phyloP scores from a whole-genome alignment of 1,140 invertebrate genomes.

The Subanguina moxae region DNA sequence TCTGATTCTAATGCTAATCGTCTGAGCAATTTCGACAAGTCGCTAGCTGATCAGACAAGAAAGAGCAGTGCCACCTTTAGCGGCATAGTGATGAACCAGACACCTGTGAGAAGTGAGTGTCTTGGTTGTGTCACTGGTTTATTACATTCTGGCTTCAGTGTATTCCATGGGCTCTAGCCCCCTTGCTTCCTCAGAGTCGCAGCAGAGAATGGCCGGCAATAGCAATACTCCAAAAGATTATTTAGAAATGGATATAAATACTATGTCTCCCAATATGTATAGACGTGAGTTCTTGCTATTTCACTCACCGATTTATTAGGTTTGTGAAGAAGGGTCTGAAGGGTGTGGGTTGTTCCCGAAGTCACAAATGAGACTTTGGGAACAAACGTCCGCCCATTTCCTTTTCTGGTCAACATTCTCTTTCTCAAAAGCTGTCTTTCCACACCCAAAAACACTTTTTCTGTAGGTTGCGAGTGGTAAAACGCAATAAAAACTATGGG shows the following conservation, averaged over 20 bases:
- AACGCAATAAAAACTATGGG: no score
- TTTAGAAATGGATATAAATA: constrained; percentile 28
- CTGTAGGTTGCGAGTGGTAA: no score
- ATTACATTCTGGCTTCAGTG: background rate
- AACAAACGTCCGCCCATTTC: no score
- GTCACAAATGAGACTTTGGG: no score
- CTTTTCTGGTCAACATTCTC: no score
- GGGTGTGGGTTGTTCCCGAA: no score
- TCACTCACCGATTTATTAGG: no score
- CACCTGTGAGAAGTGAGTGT: constrained; percentile 15
- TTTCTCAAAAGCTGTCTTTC: background rate
- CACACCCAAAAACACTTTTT: no score
- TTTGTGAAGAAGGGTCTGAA: constrained; percentile 5
- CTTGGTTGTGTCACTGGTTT: background rate
- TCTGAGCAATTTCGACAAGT: constrained; percentile 19
- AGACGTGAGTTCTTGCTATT: background rate
- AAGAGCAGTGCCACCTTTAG: constrained; percentile 25
- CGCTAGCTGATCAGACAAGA: constrained; percentile 4
- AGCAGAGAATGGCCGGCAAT: background rate
- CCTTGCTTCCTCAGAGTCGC: background rate
- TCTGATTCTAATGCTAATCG: background rate
- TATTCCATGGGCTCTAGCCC: background rate
- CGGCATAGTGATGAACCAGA: constrained; percentile 3
- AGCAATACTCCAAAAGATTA: constrained; percentile 16
- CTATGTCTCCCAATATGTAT: background rate